Evolutionary conservation across 2,888 invertebrate genomes (phyloP), one percentile per base, ranked within the genome.

Genomic region (Lasiommata megera): DNA sequence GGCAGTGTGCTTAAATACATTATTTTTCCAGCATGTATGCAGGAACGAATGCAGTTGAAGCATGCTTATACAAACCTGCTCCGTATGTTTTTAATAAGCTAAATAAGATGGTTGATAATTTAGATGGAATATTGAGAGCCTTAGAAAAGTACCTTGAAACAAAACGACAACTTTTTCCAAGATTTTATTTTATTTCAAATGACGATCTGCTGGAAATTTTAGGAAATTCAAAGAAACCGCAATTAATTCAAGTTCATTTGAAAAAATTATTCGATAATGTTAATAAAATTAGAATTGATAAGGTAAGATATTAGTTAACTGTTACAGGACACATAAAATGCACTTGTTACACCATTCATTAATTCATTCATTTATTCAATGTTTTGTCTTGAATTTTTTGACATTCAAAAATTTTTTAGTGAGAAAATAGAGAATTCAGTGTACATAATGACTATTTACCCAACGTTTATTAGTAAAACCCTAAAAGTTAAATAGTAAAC

Each of bases 231-330:
- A 96, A 95, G 71, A 95, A 93, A 69, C 97, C 97, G 0, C 95
- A 96, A 70, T 86, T 94, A 43, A 94, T 98, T 56, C 97, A 97
- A 86, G 93, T 94, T 0, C 97, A 97, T 79, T 88, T 97, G 58
- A 97, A 96, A 76, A 98, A 98, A 76, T 92, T 97, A 36, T 98
- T 97, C 79, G 97, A 97, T 76, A 96, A 96, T 79, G 93, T 98
- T 31, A 94, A 94, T 70, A 94, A 93, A 74, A 85, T 96, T 48
- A 93, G 93, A 69, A 90, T 96, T 58, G 92, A 92, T 58, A 94
- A 94, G 88, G 94, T 94, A 88, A 79, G 72, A 11, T 11, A 34
- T 11, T 1, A 34, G 11, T 23, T 3, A 23, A 23, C 23, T 3
- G 23, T 23, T 23, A 23, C 23, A 3, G 23, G 2, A 23, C n/a